Evolutionary conservation across 2,888 invertebrate species (phyloP).

Genomic region (Metellina segmentata): DNA sequence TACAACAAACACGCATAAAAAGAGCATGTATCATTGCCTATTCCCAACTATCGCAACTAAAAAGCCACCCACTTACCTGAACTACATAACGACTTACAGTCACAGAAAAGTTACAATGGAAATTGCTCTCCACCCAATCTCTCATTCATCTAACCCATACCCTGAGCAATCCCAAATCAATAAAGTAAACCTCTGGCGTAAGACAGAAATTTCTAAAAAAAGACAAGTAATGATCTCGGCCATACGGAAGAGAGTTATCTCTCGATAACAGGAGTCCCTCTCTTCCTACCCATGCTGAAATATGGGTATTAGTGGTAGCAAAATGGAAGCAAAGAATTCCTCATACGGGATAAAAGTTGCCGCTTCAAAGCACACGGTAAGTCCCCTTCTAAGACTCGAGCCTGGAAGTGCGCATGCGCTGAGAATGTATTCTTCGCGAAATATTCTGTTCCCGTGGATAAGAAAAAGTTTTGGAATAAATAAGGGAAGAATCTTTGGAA

Average conservation of each 20-base stretch:
- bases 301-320: not conserved
- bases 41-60: too few relatives aligned
- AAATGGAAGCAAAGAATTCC: conserved; percentile 8
- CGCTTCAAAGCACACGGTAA: conserved; percentile 44
- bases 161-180: not conserved
- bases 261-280: conserved; percentile 22
- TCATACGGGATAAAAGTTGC: conserved; percentile 34
- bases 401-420: conserved; percentile 7
- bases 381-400: not conserved
- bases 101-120: not conserved
- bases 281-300: conserved; percentile 14
- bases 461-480: conserved; percentile 6
- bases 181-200: not conserved
- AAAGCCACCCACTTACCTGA: too few relatives aligned
- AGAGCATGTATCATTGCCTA: too few relatives aligned
- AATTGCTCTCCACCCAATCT: not conserved
- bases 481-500: not conserved
- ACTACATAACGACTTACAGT: not conserved
- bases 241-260: not conserved
- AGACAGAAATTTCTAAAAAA: not conserved
- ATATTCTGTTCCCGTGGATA: conserved; percentile 21
- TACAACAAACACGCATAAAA: too few relatives aligned
- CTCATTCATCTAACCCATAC: not conserved
- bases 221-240: not conserved
- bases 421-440: conserved; percentile 19